Base-by-base conservation (phyloP, 2,888 invertebrate genomes). In the Seladonia tumulorum region DNA sequence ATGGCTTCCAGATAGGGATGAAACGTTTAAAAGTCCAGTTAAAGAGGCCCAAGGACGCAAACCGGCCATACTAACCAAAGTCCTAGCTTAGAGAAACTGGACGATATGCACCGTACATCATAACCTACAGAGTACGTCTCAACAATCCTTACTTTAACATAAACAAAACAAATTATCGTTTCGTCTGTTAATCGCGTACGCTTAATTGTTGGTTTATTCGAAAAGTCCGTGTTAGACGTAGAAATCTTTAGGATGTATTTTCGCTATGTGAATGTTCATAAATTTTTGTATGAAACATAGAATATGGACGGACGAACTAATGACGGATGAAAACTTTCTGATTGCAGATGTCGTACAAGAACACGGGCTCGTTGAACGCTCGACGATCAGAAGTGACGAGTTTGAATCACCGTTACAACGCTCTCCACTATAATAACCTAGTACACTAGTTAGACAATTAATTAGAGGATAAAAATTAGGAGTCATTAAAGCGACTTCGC, bases 1-100 rank as follows among this genome's bases (percentile, higher is more conserved):
- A 99, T 96, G 99, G 99, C 95, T 99, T 99, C 96, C 99, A 99
- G 96, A 99, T 99, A 96, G 99, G 99, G 95, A 99, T 99, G 99
- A 99, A 99, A 96, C 97, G 99, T 95, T 98, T 99, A 95, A 99
- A 99, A 97, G 99, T 99, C 94, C 99, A 99, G 96, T 97, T 99
- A 96, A 99, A 99, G 96, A 97, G 99, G 96, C 99, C 99, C 96
- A 99, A 99, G 96, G 99, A 99, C 96, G 98, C 99, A 95, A 98
- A 98, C 96, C 97, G 99, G 96, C 99, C 99, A 95, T 99, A 99
- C 97, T 99, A 98, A 97, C 98, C 96, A 96, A 96, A 96, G 96
- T 96, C 95, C 93, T 96, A 95, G 95, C 96, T 95, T 96, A 96
- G 96, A 96, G 96, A 96, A 95, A 95, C 96, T 91, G 93, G 93